These are phyloP conservation scores for Xylota sylvarum DNA, from an alignment of 2,888 invertebrate genomes.

Conservation along the genomic window DNA sequence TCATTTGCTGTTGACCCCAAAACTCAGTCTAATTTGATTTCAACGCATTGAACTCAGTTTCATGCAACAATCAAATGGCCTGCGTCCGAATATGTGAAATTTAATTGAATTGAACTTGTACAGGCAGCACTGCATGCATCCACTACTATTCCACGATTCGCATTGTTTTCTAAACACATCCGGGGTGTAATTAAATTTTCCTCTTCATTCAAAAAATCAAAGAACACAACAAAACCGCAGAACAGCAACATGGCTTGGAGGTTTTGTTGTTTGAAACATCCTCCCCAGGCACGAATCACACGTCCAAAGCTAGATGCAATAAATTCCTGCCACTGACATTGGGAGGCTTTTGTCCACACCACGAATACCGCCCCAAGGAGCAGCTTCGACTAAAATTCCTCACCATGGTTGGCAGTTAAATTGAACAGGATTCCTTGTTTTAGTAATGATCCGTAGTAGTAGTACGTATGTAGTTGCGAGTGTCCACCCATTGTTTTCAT, in stretches of 20 bases:
- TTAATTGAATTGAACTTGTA: constrained; percentile 8
- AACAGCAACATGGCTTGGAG: constrained; percentile 6
- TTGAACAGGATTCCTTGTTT: constrained; percentile 13
- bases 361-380: not conserved
- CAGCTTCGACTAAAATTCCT: not conserved
- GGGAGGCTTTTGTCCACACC: constrained; percentile 6
- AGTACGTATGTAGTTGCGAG: constrained; percentile 6
- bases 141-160: not conserved
- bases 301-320: constrained; percentile 13
- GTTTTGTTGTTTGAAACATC: constrained; percentile 1
- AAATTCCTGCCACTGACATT: constrained; percentile 50
- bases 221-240: not conserved
- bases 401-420: constrained; percentile 10
- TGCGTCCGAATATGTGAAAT: not conserved
- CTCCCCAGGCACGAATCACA: not conserved
- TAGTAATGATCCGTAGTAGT: not conserved
- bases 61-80: no score
- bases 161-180: constrained; percentile 4
- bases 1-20: no score
- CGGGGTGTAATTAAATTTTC: constrained; percentile 5
- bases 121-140: not conserved
- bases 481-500: constrained; percentile 6
- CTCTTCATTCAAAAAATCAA: not conserved
- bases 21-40: no score
- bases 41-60: no score